Percentiles rank a stretch among this genome's conserved stretches.
phyloP scores from a whole-genome alignment of 2,888 invertebrate genomes.

The Abrostola triplasia region DNA sequence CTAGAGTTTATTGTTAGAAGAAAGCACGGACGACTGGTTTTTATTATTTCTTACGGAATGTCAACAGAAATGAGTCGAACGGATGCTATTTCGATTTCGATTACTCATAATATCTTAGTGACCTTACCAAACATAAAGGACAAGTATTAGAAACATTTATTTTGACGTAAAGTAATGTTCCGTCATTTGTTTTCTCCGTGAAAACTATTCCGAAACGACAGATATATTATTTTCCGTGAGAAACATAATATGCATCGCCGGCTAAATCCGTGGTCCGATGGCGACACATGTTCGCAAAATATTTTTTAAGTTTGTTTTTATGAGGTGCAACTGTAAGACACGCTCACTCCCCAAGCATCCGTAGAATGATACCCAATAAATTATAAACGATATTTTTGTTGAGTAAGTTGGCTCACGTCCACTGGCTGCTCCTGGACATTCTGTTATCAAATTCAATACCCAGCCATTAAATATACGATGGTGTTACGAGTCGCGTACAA shows the following conservation, averaged over 20 bases:
- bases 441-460: slow-evolving; percentile 73
- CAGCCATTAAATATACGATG: slow-evolving; percentile 66
- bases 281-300: slow-evolving; percentile 72
- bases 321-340: slow-evolving; percentile 83
- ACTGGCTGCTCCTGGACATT: slow-evolving; percentile 75
- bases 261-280: slow-evolving; percentile 67
- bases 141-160: slow-evolving; percentile 59
- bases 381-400: slow-evolving; percentile 86
- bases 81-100: slow-evolving; percentile 39
- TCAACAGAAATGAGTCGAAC: slow-evolving; percentile 21
- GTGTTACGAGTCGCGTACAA: slow-evolving; percentile 51
- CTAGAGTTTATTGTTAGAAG: too few relatives aligned
- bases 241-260: slow-evolving; percentile 71
- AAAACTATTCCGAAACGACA: slow-evolving; percentile 73
- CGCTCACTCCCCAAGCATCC: slow-evolving; percentile 77
- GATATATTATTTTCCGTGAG: slow-evolving; percentile 70
- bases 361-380: slow-evolving; percentile 85
- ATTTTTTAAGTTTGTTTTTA: slow-evolving; percentile 83
- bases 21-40: neutral
- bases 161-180: slow-evolving; percentile 68
- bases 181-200: slow-evolving; percentile 66
- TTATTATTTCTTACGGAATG: slow-evolving; percentile 4
- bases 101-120: slow-evolving; percentile 47
- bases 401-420: slow-evolving; percentile 82
- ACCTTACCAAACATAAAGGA: slow-evolving; percentile 62